Conservation (phyloP, 2,888 invertebrate species). For the Ornithoptera alexandrae region DNA sequence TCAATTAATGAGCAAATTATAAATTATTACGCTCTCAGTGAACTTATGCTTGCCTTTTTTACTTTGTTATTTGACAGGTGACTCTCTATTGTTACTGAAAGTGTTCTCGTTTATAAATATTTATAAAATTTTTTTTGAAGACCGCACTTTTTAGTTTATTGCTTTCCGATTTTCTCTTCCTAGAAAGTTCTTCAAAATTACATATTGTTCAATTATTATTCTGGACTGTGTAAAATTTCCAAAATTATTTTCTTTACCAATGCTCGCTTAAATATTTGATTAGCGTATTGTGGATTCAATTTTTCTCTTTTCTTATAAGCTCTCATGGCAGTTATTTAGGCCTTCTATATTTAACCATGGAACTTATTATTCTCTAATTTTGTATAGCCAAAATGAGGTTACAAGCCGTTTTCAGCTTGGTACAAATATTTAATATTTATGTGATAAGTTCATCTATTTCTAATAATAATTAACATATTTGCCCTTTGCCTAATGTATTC, state of each 20-base stretch:
- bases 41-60: not conserved
- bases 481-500: slow-evolving; percentile 4
- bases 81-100: not conserved
- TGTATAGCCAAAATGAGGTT: not conserved
- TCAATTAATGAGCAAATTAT: not conserved
- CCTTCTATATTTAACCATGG: not conserved
- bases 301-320: too few relatives aligned
- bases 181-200: too few relatives aligned
- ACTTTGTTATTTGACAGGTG: not conserved
- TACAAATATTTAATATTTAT: not conserved
- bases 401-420: not conserved
- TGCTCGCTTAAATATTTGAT: too few relatives aligned
- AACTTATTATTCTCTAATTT: not conserved
- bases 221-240: too few relatives aligned
- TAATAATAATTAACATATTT: slow-evolving; percentile 4
- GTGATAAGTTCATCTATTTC: not conserved
- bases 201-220: too few relatives aligned
- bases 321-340: too few relatives aligned
- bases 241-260: too few relatives aligned
- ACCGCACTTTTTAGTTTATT: too few relatives aligned
- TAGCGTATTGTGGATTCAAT: too few relatives aligned
- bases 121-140: too few relatives aligned
- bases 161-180: too few relatives aligned
- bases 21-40: not conserved
- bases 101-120: not conserved